Conservation (phyloP, 1,140 invertebrate genomes). For the Drosophila setifemur region DNA sequence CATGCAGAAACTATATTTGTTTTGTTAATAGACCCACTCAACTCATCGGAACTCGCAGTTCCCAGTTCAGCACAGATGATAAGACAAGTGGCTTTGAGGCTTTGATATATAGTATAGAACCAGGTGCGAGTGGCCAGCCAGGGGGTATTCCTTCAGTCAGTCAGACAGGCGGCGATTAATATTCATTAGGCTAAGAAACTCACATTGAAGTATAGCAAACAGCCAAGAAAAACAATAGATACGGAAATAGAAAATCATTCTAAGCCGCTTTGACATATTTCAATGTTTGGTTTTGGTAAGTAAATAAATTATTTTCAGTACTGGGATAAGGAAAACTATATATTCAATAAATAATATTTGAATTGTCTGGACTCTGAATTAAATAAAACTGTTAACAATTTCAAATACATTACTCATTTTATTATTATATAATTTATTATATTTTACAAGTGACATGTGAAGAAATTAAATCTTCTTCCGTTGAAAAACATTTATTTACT, state of each 20-base stretch:
- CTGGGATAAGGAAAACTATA: no score
- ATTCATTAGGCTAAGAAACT: constrained; percentile 36
- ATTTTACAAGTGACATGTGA: no score
- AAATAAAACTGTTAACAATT: no score
- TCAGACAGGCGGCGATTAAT: constrained; percentile 53
- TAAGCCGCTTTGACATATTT: not conserved
- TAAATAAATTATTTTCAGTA: not conserved
- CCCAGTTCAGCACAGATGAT: constrained; percentile 62
- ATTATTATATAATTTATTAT: no score
- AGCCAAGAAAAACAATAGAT: not conserved
- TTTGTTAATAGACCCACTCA: constrained; percentile 74
- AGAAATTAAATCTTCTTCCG: no score
- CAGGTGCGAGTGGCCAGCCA: constrained; percentile 19
- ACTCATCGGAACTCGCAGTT: constrained; percentile 47
- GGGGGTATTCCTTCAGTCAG: constrained; percentile 35
- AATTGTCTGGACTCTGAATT: no score
- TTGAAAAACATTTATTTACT: no score
- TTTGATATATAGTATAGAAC: constrained; percentile 73
- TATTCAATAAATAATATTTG: no score
- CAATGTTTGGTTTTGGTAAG: not conserved
- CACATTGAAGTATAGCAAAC: not conserved
- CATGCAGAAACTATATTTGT: constrained; percentile 73
- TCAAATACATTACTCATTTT: no score
- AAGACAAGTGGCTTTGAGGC: constrained; percentile 76
- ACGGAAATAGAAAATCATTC: not conserved